A percentile compares a stretch with the other conserved stretches of the same genome.
phyloP scores from a whole-genome alignment of 2,888 invertebrate species.

The Micoletzkya japonica region DNA sequence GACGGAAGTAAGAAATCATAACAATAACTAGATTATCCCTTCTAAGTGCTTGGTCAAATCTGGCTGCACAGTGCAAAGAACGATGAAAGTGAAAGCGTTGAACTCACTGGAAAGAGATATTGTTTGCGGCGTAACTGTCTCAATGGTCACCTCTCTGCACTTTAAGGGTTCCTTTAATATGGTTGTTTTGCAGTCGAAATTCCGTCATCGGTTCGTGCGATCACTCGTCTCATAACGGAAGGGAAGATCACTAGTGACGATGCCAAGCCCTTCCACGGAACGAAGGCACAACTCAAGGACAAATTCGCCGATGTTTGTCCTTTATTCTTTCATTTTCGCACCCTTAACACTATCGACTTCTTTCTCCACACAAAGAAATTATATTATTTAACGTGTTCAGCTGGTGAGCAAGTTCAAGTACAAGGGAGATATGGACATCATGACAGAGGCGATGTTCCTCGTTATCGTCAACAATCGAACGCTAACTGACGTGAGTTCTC shows the following conservation, averaged over 20 bases:
- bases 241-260: not conserved
- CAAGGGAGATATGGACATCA: not conserved
- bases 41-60: no score
- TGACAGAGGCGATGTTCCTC: not conserved
- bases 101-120: no score
- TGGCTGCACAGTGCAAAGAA: no score
- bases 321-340: no score
- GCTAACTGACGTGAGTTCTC: not conserved
- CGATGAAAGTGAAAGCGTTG: no score
- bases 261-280: conserved; percentile 16
- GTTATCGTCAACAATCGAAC: not conserved
- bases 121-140: no score
- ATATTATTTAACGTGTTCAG: not conserved
- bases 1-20: conserved; percentile 1
- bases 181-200: not conserved
- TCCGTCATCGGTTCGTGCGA: not conserved
- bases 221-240: not conserved
- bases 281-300: conserved; percentile 6
- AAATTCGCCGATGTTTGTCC: conserved; percentile 16
- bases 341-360: not conserved
- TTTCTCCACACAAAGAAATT: not conserved
- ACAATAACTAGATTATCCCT: no score
- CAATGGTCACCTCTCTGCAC: not conserved
- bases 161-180: not conserved
- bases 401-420: not conserved